Evolutionary conservation across 2,888 invertebrate species (phyloP), one percentile per base, ranked within the genome.

Genomic region (Polyploca ridens): DNA sequence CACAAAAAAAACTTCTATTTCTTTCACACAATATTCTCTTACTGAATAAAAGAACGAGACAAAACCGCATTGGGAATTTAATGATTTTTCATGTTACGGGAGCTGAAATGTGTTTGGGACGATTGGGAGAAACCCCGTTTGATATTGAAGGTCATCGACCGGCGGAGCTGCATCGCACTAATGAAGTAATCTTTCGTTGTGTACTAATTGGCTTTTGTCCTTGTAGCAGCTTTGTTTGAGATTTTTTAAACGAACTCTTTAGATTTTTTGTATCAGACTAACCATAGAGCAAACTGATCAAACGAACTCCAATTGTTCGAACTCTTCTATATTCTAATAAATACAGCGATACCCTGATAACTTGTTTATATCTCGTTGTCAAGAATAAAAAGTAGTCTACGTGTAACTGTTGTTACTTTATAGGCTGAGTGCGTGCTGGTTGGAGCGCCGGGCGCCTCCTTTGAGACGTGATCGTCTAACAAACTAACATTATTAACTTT

Each of bases 311-410:
- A 41, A 41, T 41, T 41, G 11, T 13, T 13, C 41, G 27, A 41
- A 6, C 35, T 13, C 0, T 49, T 49, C 16, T 16, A 16, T 49
- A 54, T n/a, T 19, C 19, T 54, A 54, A 54, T 19, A 54, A 2
- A 19, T 54, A 54, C 54, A 54, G 54, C 54, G 54, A 54, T 19
- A 54, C 2, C 10, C 1, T 10, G 16, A 54, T 54, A 54, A 54
- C 54, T 54, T 54, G 54, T 54, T 54, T 54, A 10, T 19, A 19
- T 10, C 4, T 54, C 54, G 54, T 54, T 54, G 54, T 54, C 54
- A 54, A 19, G 54, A 54, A 54, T 54, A 54, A 54, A 54, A 54
- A 54, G 54, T 54, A 54, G 54, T 54, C 10, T 54, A 54, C 54
- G 19, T 19, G 54, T 54, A 54, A 54, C 54, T n/a, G 54, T 19